Evolutionary conservation across 1,140 invertebrate species (phyloP), one percentile per base, ranked within the genome.

Genomic region (Brachionus asplanchnoidis): DNA sequence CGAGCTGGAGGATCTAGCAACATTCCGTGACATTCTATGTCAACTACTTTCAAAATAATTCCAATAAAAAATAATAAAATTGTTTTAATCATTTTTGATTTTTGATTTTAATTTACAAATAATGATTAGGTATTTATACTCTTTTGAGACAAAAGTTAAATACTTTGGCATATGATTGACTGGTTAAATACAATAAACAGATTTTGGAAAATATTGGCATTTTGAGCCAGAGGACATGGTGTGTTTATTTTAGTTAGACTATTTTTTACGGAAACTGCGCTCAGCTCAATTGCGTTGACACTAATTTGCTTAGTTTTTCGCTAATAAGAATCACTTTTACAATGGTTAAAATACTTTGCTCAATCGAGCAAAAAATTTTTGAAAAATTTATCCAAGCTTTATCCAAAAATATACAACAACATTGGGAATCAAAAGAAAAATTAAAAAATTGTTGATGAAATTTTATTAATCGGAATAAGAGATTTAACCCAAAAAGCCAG

Each of bases 1-100:
- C 84, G 20, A 46, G 66, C 28, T 46, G 84, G 84, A 11, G 84
- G 84, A 75, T 84, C 32, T 1, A 84, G 7, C 23, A 84, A 28
- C 7, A 70, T 0, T 4, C 84, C 84, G 44, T 84, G 84, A 65
- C 66, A 84, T 65, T 82, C 23, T 12, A 82, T 82, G 9, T 65
- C 53, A 23, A 65, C 1, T 23, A 26, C 23, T 6, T 82, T 42
- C 4, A 23, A 2, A 68, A 60, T 65, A 3, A 82, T 36, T 26
- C 20, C 42, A 14, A 50, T 32, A 14, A 46, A 46, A 28, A 46
- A 14, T 12, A 50, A 26, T n/a, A 82, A 46, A 26, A 82, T 32
- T 65, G 36, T 20, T 82, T 40, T 44, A 12, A 65, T 60, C 26
- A 32, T 68, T 26, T 44, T 82, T 14, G 12, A 40, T 11, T 28